Conservation (phyloP, 2,888 invertebrate genomes). For the Perdita meconis region DNA sequence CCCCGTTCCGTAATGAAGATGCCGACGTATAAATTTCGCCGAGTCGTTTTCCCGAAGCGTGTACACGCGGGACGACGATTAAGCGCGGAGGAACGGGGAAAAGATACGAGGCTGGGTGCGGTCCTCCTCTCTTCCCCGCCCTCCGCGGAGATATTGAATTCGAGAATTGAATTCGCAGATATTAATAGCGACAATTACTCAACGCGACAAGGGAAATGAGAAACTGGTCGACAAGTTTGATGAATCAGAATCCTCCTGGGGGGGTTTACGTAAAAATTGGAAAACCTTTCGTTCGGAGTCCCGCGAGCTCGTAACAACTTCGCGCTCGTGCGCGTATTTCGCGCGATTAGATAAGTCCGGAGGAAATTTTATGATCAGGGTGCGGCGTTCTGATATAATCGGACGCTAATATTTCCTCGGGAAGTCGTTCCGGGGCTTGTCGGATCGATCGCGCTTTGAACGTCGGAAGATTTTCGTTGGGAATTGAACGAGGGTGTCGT, state of each 20-base stretch:
- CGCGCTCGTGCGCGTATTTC: slow-evolving; percentile 17
- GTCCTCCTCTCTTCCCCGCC: slow-evolving; percentile 38
- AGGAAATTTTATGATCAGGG: slow-evolving; percentile 33
- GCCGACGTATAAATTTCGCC: slow-evolving; percentile 31
- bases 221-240: slow-evolving; percentile 48
- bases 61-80: slow-evolving; percentile 46
- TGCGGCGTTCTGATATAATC: slow-evolving; percentile 25
- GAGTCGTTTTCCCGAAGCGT: slow-evolving; percentile 19
- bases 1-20: slow-evolving; percentile 38
- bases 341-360: slow-evolving; percentile 57
- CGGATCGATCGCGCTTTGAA: slow-evolving; percentile 1
- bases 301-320: slow-evolving; percentile 10
- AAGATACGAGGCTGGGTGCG: slow-evolving; percentile 51
- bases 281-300: slow-evolving; percentile 27
- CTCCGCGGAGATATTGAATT: slow-evolving; percentile 64
- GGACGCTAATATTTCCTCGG: slow-evolving; percentile 20
- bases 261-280: slow-evolving; percentile 43
- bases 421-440: neutral
- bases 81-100: slow-evolving; percentile 51
- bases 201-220: slow-evolving; percentile 42
- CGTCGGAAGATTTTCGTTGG: neutral
- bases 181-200: slow-evolving; percentile 72
- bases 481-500: neutral
- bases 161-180: slow-evolving; percentile 67
- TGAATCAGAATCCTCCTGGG: slow-evolving; percentile 44